Conservation (phyloP, 1,140 invertebrate genomes). For the Drosophila jambulina region DNA sequence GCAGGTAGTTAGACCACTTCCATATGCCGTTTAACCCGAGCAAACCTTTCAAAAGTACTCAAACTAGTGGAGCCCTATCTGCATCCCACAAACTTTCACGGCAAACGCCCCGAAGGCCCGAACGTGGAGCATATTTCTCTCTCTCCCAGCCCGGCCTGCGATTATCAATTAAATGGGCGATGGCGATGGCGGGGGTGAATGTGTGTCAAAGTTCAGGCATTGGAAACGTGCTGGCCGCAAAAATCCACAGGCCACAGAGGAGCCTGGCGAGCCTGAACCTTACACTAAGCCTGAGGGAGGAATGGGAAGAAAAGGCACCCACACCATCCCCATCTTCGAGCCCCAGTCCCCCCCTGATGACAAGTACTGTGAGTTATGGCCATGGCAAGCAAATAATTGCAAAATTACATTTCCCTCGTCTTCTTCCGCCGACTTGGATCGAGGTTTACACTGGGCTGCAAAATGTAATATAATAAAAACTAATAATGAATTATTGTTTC, state of each 20-base stretch:
- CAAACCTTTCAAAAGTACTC: slow-evolving; percentile 37
- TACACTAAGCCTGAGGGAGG: slow-evolving; percentile 2
- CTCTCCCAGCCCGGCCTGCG: slow-evolving; percentile 53
- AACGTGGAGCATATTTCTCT: slow-evolving; percentile 75
- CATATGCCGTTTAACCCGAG: slow-evolving; percentile 34
- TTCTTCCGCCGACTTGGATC: slow-evolving; percentile 26
- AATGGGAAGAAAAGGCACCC: slow-evolving; percentile 50
- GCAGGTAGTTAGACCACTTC: slow-evolving; percentile 38
- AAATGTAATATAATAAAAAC: too few relatives aligned
- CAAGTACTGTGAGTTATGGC: slow-evolving; percentile 76
- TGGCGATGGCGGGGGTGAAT: slow-evolving; percentile 55
- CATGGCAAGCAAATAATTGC: slow-evolving; percentile 80
- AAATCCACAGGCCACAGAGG: slow-evolving; percentile 45
- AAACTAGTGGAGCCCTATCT: slow-evolving; percentile 31
- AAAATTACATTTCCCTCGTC: slow-evolving; percentile 65
- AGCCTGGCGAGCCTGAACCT: background rate
- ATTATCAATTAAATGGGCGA: slow-evolving; percentile 70
- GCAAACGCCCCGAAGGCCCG: slow-evolving; percentile 71
- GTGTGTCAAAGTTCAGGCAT: slow-evolving; percentile 80
- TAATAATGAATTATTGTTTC: too few relatives aligned
- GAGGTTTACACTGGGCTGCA: slow-evolving; percentile 19
- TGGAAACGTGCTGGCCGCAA: slow-evolving; percentile 75
- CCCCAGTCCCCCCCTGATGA: slow-evolving; percentile 24
- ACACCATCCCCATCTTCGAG: slow-evolving; percentile 41
- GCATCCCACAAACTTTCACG: slow-evolving; percentile 56